Evolutionary conservation across 2,797 vertebrate genomes (phyloP).

Genomic region (Pangasius larnaudii): DNA sequence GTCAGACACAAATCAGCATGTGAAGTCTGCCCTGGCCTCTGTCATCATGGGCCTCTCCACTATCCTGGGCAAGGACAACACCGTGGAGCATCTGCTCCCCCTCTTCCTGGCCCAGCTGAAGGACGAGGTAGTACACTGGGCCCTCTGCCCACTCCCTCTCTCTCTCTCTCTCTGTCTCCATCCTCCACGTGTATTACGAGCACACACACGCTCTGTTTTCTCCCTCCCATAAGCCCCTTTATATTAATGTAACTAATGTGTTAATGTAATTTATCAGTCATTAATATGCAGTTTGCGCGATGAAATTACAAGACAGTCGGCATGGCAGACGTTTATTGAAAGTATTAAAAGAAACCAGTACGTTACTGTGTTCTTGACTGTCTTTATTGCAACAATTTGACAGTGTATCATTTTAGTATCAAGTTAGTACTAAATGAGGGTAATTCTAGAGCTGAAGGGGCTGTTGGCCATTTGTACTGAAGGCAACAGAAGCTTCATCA

Average conservation of each 20-base stretch:
- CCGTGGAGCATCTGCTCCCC: slow-evolving; percentile 85
- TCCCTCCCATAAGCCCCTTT: background rate
- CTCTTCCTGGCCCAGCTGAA: slow-evolving; percentile 88
- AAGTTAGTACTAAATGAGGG: background rate
- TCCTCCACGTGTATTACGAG: background rate
- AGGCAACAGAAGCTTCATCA: background rate
- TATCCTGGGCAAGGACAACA: slow-evolving; percentile 88
- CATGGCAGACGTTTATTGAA: background rate
- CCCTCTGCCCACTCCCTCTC: background rate
- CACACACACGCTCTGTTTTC: background rate
- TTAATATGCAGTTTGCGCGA: background rate
- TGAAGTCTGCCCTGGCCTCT: slow-evolving; percentile 86
- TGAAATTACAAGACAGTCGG: background rate
- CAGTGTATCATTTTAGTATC: background rate
- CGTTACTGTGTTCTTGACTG: background rate
- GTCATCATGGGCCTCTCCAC: slow-evolving; percentile 89
- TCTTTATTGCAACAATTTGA: background rate
- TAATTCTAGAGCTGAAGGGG: background rate
- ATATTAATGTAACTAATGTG: no score
- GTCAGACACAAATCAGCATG: slow-evolving; percentile 88
- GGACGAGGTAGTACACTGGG: slow-evolving; percentile 78
- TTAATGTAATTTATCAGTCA: slow-evolving; percentile 11
- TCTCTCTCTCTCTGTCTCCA: background rate
- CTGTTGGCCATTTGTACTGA: background rate
- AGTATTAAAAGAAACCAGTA: background rate